Base-by-base conservation (phyloP, 2,113 vertebrate genomes). In the Nettapus auritus region DNA sequence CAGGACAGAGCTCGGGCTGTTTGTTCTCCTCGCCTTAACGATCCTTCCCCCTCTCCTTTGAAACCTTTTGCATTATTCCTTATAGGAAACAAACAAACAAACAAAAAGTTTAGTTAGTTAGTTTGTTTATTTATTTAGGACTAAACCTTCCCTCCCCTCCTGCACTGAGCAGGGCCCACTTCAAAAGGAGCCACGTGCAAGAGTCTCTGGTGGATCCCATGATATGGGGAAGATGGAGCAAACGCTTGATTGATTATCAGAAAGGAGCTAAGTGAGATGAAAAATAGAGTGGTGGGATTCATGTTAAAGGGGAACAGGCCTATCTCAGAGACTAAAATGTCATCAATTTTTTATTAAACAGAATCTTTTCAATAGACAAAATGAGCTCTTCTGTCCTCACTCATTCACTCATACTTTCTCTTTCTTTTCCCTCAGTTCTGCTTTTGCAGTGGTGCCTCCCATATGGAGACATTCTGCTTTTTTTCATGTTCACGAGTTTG, bases 261-360 rank as follows among this genome's bases (percentile, higher is more conserved):
- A 66, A 77, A 48, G 28, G 50, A 96, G 70, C 44, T 64, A 78
- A 86, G 89, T 5, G 55, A 95, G 93, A 96, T 50, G 81, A 95
- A 94, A 83, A 94, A 38, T 22, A 42, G 57, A 83, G 84, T n/a
- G 81, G 82, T 38, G 46, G 77, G 82, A 84, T 93, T 93, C 6
- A 26, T 96, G 94, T 74, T 76, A 40, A 89, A 92, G 92, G 93
- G 89, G 76, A 96, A 42, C 55, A 8, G 85, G 44, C 60, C 79
- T 31, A 64, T 92, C 90, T 88, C 64, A 33, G 73, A 56, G 85
- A 93, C 89, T 90, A 95, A 96, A 96, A 82, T 55, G 44, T 21
- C 86, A 96, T 97, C 55, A 96, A 96, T 97, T 94, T 97, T 97
- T 97, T 93, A 97, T 97, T 96, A 96, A 93, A 97, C 81, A 93